Conservation (phyloP, 2,113 vertebrate species). For the Xenopus laevis region DNA sequence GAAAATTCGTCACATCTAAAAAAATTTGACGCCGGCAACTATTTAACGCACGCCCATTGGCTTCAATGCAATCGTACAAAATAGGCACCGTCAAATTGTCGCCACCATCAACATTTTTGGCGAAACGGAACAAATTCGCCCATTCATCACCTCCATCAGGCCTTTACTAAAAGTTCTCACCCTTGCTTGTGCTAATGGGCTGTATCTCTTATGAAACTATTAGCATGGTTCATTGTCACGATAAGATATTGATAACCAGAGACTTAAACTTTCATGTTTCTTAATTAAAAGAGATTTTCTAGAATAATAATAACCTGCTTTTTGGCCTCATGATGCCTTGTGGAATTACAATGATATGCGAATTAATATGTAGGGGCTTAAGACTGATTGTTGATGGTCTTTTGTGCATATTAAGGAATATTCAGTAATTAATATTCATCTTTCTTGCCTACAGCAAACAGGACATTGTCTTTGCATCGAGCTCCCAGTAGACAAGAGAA, state of each 20-base stretch:
- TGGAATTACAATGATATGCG: slow-evolving; percentile 62
- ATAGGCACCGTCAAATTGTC: no score
- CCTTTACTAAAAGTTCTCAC: slow-evolving; percentile 31
- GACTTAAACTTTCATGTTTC: slow-evolving; percentile 62
- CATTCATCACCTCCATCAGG: no score
- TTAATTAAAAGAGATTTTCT: slow-evolving; percentile 63
- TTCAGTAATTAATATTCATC: slow-evolving; percentile 62
- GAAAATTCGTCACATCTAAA: no score
- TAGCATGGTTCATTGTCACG: slow-evolving; percentile 56
- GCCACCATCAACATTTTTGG: no score
- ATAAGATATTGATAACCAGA: slow-evolving; percentile 59
- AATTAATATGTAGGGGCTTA: slow-evolving; percentile 58
- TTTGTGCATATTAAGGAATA: slow-evolving; percentile 60
- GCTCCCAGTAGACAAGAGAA: slow-evolving; percentile 62
- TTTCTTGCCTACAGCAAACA: slow-evolving; percentile 60
- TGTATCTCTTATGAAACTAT: slow-evolving; percentile 49
- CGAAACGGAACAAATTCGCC: no score
- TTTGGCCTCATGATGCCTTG: slow-evolving; percentile 62
- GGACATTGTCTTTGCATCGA: slow-evolving; percentile 62
- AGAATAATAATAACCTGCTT: slow-evolving; percentile 61
- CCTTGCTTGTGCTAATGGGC: slow-evolving; percentile 49
- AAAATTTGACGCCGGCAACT: no score
- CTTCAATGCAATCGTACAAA: no score
- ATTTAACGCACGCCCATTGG: no score
- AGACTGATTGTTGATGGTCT: slow-evolving; percentile 58